Evolutionary conservation across 2,888 invertebrate species (phyloP).

Genomic region (Eurytoma californica): DNA sequence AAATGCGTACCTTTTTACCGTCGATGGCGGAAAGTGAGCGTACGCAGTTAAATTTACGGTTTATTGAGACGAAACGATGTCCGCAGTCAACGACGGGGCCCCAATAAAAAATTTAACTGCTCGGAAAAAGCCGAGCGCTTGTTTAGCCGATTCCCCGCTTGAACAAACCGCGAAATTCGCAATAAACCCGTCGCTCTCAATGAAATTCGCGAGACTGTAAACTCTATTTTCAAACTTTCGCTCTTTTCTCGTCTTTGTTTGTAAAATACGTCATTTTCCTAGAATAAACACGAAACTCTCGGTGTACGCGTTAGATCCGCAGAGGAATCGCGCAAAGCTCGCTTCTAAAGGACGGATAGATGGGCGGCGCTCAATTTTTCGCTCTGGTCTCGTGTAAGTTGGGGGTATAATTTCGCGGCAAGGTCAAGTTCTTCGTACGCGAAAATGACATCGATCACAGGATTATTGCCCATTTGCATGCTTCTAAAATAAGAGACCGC

Average conservation of each 20-base stretch:
- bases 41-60: too few relatives aligned
- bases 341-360: too few relatives aligned
- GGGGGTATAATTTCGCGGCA: too few relatives aligned
- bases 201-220: conserved; percentile 24
- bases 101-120: conserved; percentile 21
- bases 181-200: conserved; percentile 40
- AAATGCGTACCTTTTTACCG: too few relatives aligned
- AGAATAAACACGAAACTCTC: too few relatives aligned
- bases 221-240: conserved; percentile 41
- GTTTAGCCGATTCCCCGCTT: conserved; percentile 12
- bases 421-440: too few relatives aligned
- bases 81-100: not conserved
- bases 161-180: conserved; percentile 23
- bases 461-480: not conserved
- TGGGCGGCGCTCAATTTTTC: too few relatives aligned
- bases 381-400: too few relatives aligned
- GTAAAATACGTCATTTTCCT: not conserved
- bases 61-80: too few relatives aligned
- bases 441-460: not conserved
- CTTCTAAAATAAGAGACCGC: not conserved
- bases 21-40: too few relatives aligned
- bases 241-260: conserved; percentile 18
- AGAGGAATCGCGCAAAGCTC: too few relatives aligned
- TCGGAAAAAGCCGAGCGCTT: conserved; percentile 27
- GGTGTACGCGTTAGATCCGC: too few relatives aligned